Base-by-base conservation (phyloP, 2,797 vertebrate species). In the Rhinoraja longicauda region DNA sequence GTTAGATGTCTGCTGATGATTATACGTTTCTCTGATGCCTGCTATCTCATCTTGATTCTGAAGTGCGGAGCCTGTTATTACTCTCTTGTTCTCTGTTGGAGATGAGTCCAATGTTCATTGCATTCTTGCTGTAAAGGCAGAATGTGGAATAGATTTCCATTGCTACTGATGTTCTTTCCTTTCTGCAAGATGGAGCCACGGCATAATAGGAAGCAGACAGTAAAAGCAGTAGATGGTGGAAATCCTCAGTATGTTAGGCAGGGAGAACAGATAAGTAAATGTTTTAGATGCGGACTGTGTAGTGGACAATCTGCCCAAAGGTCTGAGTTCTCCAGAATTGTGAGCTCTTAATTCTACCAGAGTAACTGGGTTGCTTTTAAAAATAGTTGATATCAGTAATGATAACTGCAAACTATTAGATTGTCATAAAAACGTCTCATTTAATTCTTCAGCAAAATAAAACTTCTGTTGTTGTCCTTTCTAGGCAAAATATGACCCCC, bases 1-100 rank as follows among this genome's bases (percentile, higher is more conserved):
- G n/a, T 39, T 72, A 90, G 17, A 70, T 70, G 32, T 91, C 12
- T 70, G 19, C 88, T 91, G 36, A 72, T 91, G 84, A 64, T 88
- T 88, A 64, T 64, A 64, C 26, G 32, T 32, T 9, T 32, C n/a
- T 88, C 84, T 62, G 84, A 24, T 45, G 21, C 70, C 88, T 64
- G 13, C 82, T 86, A 64, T 64, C 64, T 90, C 88, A 91, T 53
- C 70, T 73, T 73, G 19, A 36, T 73, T 91, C 36, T 45, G 10
- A 10, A 26, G 2, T 91, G 3, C 2, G 12, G 32, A 72, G 36
- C 67, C 67, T 91, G 32, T 73, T 12, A 91, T 72, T 91, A 29
- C 19, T 91, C 53, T 39, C 21, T 72, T 70, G 9, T 64, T 39
- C 88, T 91, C 24, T 90, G 59, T 90, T 8, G 59, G 53, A 62